These are phyloP conservation scores for Ciconia maguari DNA, from an alignment of 2,113 vertebrate species.

Conservation along the genomic window DNA sequence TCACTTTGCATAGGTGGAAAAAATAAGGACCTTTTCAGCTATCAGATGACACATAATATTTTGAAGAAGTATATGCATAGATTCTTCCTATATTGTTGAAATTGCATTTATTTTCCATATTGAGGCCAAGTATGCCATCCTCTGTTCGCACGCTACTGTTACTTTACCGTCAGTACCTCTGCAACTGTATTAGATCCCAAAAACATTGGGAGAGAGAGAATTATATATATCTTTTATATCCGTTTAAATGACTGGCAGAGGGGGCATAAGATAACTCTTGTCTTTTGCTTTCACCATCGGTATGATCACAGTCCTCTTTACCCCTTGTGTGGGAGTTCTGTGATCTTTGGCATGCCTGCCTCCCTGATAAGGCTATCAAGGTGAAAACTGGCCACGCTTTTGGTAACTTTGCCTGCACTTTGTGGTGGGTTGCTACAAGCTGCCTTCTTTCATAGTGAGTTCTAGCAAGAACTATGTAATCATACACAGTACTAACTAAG, in stretches of 20 bases:
- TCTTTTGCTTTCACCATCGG: neutral
- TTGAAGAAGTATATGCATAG: neutral
- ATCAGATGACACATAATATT: neutral
- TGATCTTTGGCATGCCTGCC: neutral
- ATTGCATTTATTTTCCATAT: neutral
- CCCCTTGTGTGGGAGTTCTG: neutral
- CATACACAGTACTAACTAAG: neutral
- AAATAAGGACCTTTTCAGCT: neutral
- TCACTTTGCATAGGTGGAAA: neutral
- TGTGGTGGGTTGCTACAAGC: neutral
- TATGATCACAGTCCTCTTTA: neutral
- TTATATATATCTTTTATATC: neutral
- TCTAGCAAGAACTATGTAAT: neutral
- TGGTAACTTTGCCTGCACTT: neutral
- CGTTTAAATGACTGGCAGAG: neutral
- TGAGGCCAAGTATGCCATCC: neutral
- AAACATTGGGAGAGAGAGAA: neutral
- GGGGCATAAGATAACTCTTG: fast-evolving
- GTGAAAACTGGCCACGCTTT: neutral
- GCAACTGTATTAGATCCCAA: neutral
- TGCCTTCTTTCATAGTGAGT: neutral
- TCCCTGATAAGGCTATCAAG: neutral
- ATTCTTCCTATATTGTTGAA: neutral
- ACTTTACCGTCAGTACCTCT: neutral
- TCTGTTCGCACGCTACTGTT: neutral